Evolutionary conservation across 2,888 invertebrate genomes (phyloP), one percentile per base, ranked within the genome.

Genomic region (Gastracanthus pulcherrimus): DNA sequence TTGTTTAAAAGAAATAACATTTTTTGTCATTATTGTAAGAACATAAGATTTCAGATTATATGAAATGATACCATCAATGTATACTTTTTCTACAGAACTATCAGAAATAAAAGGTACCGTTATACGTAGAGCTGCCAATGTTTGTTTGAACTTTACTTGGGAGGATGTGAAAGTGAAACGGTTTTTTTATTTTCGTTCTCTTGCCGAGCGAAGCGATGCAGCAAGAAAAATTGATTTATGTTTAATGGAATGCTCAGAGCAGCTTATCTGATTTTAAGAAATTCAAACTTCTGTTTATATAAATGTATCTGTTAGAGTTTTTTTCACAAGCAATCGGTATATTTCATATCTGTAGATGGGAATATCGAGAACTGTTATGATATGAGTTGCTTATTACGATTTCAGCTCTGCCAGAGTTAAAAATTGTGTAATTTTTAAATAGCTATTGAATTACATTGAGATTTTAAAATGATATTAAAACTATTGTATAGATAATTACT

Each of bases 151-250:
- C 58, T 76, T 76, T 69, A 23, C 45, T 58, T 26, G 41, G 26
- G 48, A 74, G 74, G 45, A 76, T 69, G 76, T 76, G 67, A 76
- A 76, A 76, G 76, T 69, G 69, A 13, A 29, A 60, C 34, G 3
- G n/a, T 29, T 13, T 26, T 55, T 67, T 67, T 66, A 41, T 41
- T 23, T 41, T 9, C 7, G 36, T 26, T 48, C 45, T 23, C 45
- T 2, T 19, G 6, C 9, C 9, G 1, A 26, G 31, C 13, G 19
- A 13, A 66, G 36, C 16, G 19, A 31, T 26, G 38, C n/a, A 34
- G 16, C 41, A n/a, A 41, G 58, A 67, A 67, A 76, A 76, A 76
- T 69, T 67, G 41, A 76, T 76, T 67, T 69, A 60, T 45, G 31
- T 16, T 67, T 58, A 36, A 69, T 58, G 34, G 31, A 67, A 67